Evolutionary conservation across 1,140 invertebrate genomes (phyloP), one percentile per base, ranked within the genome.

Genomic region (Hypothenemus hampei): DNA sequence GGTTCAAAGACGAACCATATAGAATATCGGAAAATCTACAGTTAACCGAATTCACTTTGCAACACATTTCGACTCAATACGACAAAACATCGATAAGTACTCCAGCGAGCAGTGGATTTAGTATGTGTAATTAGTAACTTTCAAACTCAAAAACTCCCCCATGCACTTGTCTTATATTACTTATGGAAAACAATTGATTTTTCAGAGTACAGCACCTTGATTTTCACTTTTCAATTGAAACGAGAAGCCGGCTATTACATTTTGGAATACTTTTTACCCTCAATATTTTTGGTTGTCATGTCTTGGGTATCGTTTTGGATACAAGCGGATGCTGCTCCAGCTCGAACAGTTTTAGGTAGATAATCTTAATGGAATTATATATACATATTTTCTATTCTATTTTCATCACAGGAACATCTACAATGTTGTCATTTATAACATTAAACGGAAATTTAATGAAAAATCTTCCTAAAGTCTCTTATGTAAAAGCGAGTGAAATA

Each of bases 291-390:
- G 48, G 90, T 93, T 3, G 83, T 84, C 10, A 87, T 91, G 52
- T 92, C 90, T 0, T 93, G 90, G 89, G 89, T 93, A 10, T 89
- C 89, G 0, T 93, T 93, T 65, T 93, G 89, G 89, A 71, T 93
- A 40, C 89, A 92, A 65, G 83, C 88, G 19, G 89, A 92, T 65
- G 88, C 89, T n/a, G 82, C 88, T 11, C 85, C 90, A 4, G 85
- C 89, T 19, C 75, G 87, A 63, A 87, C 87, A 35, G 85, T 85
- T 19, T 72, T 91, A 60, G 87, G 86, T 86, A 73, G 24, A 36
- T 26, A 19, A 52, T 19, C 13, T 29, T 29, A 44, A 4, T n/a
- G 11, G 0, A n/a, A n/a, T n/a, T n/a, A n/a, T n/a, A n/a, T n/a
- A 7, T 19, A 3, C 26, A 46, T 13, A 43, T 22, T 43, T 43